Evolutionary conservation across 2,888 invertebrate genomes (phyloP).

Genomic region (Gastracanthus pulcherrimus): DNA sequence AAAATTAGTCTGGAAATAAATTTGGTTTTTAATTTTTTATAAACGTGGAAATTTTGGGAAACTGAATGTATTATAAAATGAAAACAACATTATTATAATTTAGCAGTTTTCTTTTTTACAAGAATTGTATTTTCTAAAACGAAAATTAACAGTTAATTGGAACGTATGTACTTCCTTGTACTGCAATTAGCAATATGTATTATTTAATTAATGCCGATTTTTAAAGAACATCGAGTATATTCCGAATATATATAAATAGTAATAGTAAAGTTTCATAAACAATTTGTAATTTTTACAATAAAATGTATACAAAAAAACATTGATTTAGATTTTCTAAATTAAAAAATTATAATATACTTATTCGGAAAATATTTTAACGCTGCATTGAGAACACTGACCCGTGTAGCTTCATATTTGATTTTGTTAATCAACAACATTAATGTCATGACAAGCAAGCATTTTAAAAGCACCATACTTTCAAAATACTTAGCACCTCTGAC

Average conservation of each 20-base stretch:
- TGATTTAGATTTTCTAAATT: too few relatives aligned
- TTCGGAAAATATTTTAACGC: too few relatives aligned
- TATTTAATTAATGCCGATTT: too few relatives aligned
- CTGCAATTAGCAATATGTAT: neutral
- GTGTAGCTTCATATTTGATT: too few relatives aligned
- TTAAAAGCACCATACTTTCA: neutral
- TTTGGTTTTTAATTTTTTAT: neutral
- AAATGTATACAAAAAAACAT: too few relatives aligned
- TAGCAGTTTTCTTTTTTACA: neutral
- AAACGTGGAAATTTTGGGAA: neutral
- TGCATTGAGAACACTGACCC: too few relatives aligned
- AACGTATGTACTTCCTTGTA: too few relatives aligned
- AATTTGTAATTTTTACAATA: too few relatives aligned
- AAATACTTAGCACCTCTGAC: neutral
- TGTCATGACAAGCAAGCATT: neutral
- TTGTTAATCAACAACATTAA: neutral
- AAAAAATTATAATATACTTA: neutral
- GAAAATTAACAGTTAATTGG: neutral
- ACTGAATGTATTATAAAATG: neutral
- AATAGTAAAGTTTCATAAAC: too few relatives aligned
- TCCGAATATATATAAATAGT: too few relatives aligned
- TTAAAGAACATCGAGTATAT: too few relatives aligned
- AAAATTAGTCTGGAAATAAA: too few relatives aligned
- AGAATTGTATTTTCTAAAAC: neutral
- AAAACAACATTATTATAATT: neutral